phyloP scores from a whole-genome alignment of 2,113 vertebrate species.

The Guaruba guarouba region DNA sequence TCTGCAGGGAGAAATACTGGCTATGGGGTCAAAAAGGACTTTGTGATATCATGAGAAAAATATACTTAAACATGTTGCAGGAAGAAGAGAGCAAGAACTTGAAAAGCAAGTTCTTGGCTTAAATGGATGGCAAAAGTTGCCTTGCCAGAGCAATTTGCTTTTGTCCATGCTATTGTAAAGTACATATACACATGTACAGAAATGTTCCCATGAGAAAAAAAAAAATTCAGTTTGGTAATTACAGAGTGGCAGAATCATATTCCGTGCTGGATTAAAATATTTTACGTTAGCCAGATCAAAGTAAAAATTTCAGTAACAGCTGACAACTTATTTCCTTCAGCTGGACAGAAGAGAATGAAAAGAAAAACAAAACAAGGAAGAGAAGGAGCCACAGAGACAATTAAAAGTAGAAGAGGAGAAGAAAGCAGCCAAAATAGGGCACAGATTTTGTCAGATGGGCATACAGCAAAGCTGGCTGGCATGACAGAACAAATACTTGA shows the following conservation, averaged over 20 bases:
- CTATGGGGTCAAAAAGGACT: neutral
- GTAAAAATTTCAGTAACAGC: slow-evolving; percentile 14
- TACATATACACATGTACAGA: neutral
- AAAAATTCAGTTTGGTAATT: neutral
- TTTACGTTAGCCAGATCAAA: slow-evolving; percentile 26
- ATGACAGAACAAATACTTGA: neutral
- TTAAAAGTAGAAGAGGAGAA: neutral
- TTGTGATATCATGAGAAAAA: neutral
- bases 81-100: neutral
- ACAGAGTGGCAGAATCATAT: neutral
- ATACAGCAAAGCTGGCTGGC: neutral
- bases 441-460: slow-evolving; percentile 10
- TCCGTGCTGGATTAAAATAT: slow-evolving; percentile 13
- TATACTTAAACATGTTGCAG: neutral
- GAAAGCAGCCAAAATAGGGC: neutral
- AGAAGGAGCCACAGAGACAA: slow-evolving; percentile 14
- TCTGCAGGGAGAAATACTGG: neutral
- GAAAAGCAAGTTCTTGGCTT: neutral
- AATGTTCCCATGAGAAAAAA: neutral
- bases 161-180: neutral
- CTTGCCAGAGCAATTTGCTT: neutral
- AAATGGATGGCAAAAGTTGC: neutral
- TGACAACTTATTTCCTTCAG: slow-evolving; percentile 20
- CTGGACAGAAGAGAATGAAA: slow-evolving; percentile 1
- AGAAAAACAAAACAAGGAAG: neutral